Percentiles rank a stretch among this genome's conserved stretches.
Evolutionary conservation across 2,113 vertebrate species (phyloP).

Genomic region (Dipodomys spectabilis): DNA sequence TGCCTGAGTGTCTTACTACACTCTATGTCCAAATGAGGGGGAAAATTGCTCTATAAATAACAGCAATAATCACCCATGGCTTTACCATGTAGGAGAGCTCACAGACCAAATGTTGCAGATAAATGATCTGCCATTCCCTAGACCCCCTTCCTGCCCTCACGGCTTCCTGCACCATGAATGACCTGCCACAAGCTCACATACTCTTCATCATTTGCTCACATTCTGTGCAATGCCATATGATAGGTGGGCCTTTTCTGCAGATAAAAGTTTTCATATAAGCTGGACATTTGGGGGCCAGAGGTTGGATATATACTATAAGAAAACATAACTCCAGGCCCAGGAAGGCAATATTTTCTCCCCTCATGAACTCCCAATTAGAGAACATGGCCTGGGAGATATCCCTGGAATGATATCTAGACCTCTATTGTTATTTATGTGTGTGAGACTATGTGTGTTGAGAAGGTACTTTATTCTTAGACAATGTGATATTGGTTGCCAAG

Average conservation of each 20-base stretch:
- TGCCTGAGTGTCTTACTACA: slow-evolving; percentile 38
- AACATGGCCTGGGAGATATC: background rate
- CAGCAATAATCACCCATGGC: slow-evolving; percentile 49
- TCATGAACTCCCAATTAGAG: background rate
- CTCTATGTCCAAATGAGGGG: slow-evolving; percentile 58
- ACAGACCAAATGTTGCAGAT: background rate
- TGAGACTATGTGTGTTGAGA: background rate
- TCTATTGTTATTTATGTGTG: background rate
- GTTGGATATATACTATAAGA: background rate
- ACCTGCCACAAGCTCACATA: background rate
- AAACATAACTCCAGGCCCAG: background rate
- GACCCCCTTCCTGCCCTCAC: background rate
- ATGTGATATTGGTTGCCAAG: background rate
- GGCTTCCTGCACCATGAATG: background rate
- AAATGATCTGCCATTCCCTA: slow-evolving; percentile 9
- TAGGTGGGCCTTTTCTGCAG: background rate
- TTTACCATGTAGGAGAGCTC: background rate
- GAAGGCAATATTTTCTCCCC: background rate
- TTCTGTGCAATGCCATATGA: slow-evolving; percentile 9
- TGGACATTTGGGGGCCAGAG: background rate
- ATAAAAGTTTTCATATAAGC: slow-evolving; percentile 37
- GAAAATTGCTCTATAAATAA: slow-evolving; percentile 70
- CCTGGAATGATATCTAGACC: background rate
- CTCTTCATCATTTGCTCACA: slow-evolving; percentile 48
- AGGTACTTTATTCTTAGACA: background rate